Conservation (phyloP, 2,888 invertebrate genomes). For the Drosophila nigricruria region DNA sequence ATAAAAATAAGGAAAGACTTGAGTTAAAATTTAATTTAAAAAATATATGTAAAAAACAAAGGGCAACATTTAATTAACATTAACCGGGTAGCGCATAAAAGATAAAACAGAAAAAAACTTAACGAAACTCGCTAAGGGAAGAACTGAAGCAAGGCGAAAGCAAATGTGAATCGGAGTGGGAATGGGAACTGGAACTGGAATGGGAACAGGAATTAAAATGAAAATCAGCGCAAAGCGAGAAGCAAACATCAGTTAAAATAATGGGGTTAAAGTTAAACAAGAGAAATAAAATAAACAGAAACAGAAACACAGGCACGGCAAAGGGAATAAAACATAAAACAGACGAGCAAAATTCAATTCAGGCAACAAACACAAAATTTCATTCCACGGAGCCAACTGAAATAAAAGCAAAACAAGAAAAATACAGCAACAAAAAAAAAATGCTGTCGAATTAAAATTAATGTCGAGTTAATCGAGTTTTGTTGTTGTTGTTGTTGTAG, state of each 20-base stretch:
- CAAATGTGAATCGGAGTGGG: slow-evolving; percentile 2
- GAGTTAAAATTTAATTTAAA: slow-evolving; percentile 33
- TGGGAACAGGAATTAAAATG: slow-evolving; percentile 51
- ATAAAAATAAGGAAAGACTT: slow-evolving; percentile 26
- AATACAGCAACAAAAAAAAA: slow-evolving; percentile 67
- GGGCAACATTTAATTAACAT: slow-evolving; percentile 55
- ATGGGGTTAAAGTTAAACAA: slow-evolving; percentile 72
- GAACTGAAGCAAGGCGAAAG: slow-evolving; percentile 25
- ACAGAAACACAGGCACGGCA: slow-evolving; percentile 25
- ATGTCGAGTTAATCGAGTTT: slow-evolving; percentile 84
- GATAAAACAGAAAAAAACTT: slow-evolving; percentile 23
- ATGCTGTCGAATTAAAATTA: slow-evolving; percentile 83
- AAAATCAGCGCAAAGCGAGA: slow-evolving; percentile 51
- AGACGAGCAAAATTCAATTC: slow-evolving; percentile 58
- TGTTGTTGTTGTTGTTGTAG: slow-evolving; percentile 45
- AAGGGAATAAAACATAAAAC: slow-evolving; percentile 49
- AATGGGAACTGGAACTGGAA: slow-evolving; percentile 10
- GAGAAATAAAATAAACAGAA: slow-evolving; percentile 47
- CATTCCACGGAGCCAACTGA: slow-evolving; percentile 34
- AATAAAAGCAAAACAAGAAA: slow-evolving; percentile 37
- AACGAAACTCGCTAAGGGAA: slow-evolving; percentile 25
- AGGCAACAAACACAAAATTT: slow-evolving; percentile 57
- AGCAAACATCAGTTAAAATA: slow-evolving; percentile 48
- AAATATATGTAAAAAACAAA: slow-evolving; percentile 1
- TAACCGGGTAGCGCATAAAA: slow-evolving; percentile 17